Percentiles rank a stretch among this genome's conserved stretches.
phyloP scores from a whole-genome alignment of 2,797 vertebrate genomes.

The Myiothlypis coronata region DNA sequence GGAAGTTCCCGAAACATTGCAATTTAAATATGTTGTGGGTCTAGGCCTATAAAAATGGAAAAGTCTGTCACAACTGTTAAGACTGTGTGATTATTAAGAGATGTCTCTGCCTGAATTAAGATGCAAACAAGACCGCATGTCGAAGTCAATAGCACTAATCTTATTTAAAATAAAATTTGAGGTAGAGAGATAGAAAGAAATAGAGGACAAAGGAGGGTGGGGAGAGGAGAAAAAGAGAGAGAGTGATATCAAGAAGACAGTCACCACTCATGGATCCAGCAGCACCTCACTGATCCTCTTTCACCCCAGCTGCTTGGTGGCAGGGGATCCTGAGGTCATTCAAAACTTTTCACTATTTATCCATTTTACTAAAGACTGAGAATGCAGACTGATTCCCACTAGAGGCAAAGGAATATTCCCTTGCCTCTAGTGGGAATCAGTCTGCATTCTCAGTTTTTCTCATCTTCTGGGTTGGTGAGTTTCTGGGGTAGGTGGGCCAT shows the following conservation, averaged over 20 bases:
- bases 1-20: not conserved
- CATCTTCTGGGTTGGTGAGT: not conserved
- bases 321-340: not conserved
- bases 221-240: not conserved
- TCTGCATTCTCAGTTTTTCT: not conserved
- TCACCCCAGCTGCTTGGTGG: not conserved
- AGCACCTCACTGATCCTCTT: not conserved
- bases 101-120: not conserved
- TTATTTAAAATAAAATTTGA: not conserved
- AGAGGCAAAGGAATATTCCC: not conserved
- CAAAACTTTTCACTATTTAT: not conserved
- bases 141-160: not conserved
- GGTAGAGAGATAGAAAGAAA: not conserved
- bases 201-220: not conserved
- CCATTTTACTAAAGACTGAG: not conserved
- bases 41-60: not conserved
- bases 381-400: too few relatives aligned
- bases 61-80: not conserved
- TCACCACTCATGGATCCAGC: not conserved
- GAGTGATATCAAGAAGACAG: not conserved
- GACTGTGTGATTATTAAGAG: not conserved
- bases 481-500: not conserved
- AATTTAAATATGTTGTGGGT: not conserved
- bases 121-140: not conserved
- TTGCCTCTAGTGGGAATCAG: not conserved